Evolutionary conservation across 1,140 invertebrate species (phyloP).

Genomic region (Drosophila nasuta): DNA sequence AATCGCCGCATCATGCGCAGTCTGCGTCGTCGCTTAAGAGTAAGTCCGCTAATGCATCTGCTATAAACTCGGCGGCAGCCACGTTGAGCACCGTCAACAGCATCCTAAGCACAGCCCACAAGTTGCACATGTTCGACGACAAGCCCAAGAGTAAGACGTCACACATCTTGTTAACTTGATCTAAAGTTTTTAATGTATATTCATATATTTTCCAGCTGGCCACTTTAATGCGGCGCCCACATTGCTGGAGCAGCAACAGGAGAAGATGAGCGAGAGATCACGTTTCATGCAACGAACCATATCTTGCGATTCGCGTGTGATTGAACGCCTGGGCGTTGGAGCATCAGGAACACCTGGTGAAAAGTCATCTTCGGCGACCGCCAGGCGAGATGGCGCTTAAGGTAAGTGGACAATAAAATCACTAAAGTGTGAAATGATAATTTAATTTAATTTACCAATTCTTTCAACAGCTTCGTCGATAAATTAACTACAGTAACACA

Average conservation of each 20-base stretch:
- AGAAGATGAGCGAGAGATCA: slow-evolving; percentile 90
- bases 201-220: slow-evolving; percentile 55
- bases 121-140: slow-evolving; percentile 73
- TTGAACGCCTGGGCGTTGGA: slow-evolving; percentile 55
- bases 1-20: slow-evolving; percentile 23
- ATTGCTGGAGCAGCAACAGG: slow-evolving; percentile 89
- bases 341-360: slow-evolving; percentile 30
- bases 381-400: slow-evolving; percentile 54
- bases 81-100: slow-evolving; percentile 69
- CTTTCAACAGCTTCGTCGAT: slow-evolving; percentile 6
- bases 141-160: slow-evolving; percentile 65
- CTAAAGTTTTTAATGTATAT: neutral
- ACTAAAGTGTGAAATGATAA: neutral
- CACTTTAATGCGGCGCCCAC: slow-evolving; percentile 89
- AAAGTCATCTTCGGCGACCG: slow-evolving; percentile 39
- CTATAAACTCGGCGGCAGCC: slow-evolving; percentile 48
- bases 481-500: neutral
- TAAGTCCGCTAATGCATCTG: slow-evolving; percentile 2
- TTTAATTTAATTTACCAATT: neutral
- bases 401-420: slow-evolving; percentile 16
- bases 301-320: slow-evolving; percentile 70
- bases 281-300: slow-evolving; percentile 86
- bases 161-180: neutral
- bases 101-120: slow-evolving; percentile 69
- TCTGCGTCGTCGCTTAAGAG: slow-evolving; percentile 38